Conservation (phyloP, 1,140 invertebrate genomes). For the Spodoptera litura region DNA sequence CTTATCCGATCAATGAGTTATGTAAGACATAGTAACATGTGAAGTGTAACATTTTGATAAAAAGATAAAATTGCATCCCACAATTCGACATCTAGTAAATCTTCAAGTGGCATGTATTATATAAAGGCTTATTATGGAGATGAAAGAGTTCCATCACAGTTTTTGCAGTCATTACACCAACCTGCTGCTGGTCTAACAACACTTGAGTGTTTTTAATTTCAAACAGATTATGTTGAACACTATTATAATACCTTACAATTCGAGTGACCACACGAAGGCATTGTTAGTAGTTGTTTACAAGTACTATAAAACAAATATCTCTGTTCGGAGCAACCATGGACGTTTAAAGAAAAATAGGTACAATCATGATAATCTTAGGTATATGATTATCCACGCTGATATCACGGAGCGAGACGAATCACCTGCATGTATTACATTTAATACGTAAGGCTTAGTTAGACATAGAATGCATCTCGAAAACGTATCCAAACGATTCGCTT, state of each 20-base stretch:
- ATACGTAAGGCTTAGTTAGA: slow-evolving; percentile 5
- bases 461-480: slow-evolving; percentile 4
- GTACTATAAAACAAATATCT: not conserved
- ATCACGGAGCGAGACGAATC: slow-evolving; percentile 12
- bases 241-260: not conserved
- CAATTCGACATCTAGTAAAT: not conserved
- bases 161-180: not conserved
- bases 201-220: not conserved
- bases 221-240: not conserved
- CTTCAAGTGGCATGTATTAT: not conserved
- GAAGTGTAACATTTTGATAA: slow-evolving; percentile 15
- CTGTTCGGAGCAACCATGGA: not conserved
- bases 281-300: not conserved
- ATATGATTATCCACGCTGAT: slow-evolving; percentile 19
- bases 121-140: not conserved
- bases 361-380: slow-evolving; percentile 7
- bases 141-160: not conserved
- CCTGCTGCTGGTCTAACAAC: not conserved
- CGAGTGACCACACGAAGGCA: too few species aligned
- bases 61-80: slow-evolving; percentile 16
- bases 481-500: not conserved
- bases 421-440: not conserved
- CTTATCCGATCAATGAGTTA: slow-evolving; percentile 6
- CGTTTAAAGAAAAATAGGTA: not conserved
- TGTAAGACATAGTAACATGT: not conserved